Evolutionary conservation across 2,797 vertebrate species (phyloP), one percentile per base, ranked within the genome.

Genomic region (Trichosurus vulpecula): DNA sequence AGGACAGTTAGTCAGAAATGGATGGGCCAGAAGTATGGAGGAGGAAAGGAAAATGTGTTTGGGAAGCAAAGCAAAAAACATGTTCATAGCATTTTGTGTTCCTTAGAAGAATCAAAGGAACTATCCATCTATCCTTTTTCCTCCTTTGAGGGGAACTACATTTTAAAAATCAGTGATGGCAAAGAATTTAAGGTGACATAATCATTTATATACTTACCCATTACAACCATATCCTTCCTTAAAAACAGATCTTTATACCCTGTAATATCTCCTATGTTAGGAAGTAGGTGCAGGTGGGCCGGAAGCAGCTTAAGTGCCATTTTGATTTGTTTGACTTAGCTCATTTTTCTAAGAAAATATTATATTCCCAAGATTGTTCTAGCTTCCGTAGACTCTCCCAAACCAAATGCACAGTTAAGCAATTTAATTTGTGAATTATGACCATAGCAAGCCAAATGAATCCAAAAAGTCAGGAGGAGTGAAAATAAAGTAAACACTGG

Each of bases 281-380:
- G 74, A 35, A 54, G 89, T 9, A 91, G 52, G 12, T 47, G 81
- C 56, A 53, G 3, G 66, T 53, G 31, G 81, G 25, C 41, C 91
- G 11, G 95, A 97, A 52, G 0, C 57, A 52, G 25, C 52, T 81
- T 54, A 87, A 93, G 27, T 53, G 58, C 66, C n/a, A 41, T 81
- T 81, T 81, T 81, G 66, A 47, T 81, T 81, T 92, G 47, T 54
- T 96, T 92, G 52, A 54, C 31, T n/a, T 97, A 96, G 90, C 81
- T 12, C 52, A 95, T 94, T 94, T 53, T 35, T 95, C 92, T 52
- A 93, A 93, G 95, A 93, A 57, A 92, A 52, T 96, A 95, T 66
- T 52, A 30, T 6, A 87, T 22, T 56, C 25, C 47, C 52, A 91
- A 52, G 66, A 91, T 91, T 22, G 5, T 47, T 52, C 53, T 5